phyloP scores from a whole-genome alignment of 2,888 invertebrate genomes.

The Rhogogaster chlorosoma region DNA sequence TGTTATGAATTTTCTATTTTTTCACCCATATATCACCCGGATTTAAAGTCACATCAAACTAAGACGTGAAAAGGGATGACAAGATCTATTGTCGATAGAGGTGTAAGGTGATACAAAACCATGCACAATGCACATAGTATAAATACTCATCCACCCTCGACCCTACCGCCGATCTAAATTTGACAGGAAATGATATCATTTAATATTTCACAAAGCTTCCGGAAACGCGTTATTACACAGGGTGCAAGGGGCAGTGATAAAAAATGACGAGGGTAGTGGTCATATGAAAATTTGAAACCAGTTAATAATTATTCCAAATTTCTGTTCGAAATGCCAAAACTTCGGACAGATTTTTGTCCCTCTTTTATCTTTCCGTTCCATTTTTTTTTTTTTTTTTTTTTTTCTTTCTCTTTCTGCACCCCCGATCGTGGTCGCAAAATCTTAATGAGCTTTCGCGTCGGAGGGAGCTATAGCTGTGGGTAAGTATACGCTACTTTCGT shows the following conservation, averaged over 20 bases:
- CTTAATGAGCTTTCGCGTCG: slow-evolving; percentile 4
- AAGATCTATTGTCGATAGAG: neutral
- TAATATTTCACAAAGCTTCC: neutral
- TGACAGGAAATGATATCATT: neutral
- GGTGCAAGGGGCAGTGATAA: neutral
- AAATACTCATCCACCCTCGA: neutral
- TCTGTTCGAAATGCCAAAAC: neutral
- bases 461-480: neutral
- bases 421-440: neutral
- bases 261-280: neutral
- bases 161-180: neutral
- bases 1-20: neutral
- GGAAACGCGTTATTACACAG: slow-evolving; percentile 3
- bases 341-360: neutral
- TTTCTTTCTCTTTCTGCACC: neutral
- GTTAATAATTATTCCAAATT: neutral
- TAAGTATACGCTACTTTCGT: slow-evolving; percentile 12
- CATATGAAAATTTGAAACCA: neutral
- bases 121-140: no score
- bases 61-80: neutral
- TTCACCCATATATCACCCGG: neutral
- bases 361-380: neutral
- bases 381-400: neutral
- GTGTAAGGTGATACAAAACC: neutral
- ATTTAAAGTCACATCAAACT: neutral